These are phyloP conservation scores for Gallinago jamesoni DNA, from an alignment of 2,113 vertebrate species.

Conservation along the genomic window DNA sequence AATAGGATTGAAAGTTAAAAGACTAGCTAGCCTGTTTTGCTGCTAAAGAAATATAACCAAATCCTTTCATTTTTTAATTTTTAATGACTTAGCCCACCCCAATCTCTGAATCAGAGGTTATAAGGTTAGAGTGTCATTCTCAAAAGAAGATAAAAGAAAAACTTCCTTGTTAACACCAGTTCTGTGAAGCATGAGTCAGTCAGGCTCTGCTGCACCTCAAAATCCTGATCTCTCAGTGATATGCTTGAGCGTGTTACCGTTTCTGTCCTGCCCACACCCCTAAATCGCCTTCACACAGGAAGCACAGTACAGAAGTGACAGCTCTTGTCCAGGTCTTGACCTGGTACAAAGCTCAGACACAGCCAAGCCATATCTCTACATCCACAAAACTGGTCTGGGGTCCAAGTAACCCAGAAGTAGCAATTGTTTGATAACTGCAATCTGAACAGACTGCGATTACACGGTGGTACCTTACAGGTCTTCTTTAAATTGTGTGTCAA, in stretches of 20 bases:
- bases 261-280: not conserved
- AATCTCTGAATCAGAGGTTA: not conserved
- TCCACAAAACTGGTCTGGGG: accelerated
- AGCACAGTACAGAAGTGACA: not conserved
- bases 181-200: not conserved
- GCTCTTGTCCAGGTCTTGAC: not conserved
- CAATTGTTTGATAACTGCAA: not conserved
- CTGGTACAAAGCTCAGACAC: not conserved
- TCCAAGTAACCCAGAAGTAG: not conserved
- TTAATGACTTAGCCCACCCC: not conserved
- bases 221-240: not conserved
- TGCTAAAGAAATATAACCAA: not conserved
- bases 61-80: not conserved
- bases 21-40: not conserved
- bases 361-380: not conserved
- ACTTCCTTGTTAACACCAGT: not conserved
- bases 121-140: not conserved
- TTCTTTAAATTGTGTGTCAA: not conserved
- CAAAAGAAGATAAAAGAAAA: not conserved
- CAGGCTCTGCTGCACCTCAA: not conserved
- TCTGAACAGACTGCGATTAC: not conserved
- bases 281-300: not conserved
- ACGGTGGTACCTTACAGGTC: not conserved
- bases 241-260: not conserved
- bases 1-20: not conserved